Conservation (phyloP, 2,888 invertebrate species). For the Onchidella celtica region DNA sequence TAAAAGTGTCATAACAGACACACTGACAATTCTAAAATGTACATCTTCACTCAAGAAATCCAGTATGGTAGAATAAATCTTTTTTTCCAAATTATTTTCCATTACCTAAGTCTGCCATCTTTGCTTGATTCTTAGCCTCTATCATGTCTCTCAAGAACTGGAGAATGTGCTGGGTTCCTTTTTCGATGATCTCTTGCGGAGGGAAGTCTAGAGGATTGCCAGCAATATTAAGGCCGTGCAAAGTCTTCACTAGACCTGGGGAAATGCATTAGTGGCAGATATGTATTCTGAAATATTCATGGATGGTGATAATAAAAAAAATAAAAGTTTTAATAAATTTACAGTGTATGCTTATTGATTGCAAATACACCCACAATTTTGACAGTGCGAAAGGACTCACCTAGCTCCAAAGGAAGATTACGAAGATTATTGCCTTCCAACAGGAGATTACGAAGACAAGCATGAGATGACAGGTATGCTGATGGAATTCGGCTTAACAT, state of each 20-base stretch:
- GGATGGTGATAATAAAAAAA: background rate
- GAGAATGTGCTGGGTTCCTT: constrained; percentile 74
- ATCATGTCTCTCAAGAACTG: constrained; percentile 74
- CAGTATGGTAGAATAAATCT: no score
- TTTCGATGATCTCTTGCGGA: constrained; percentile 73
- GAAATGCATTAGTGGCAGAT: background rate
- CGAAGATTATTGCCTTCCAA: constrained; percentile 77
- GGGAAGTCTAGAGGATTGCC: constrained; percentile 79
- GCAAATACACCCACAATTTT: no score
- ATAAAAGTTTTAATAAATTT: background rate
- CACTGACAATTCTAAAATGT: no score
- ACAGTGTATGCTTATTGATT: background rate
- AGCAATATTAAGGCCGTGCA: constrained; percentile 77
- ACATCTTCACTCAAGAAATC: no score
- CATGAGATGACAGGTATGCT: constrained; percentile 73
- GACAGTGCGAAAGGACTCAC: constrained; percentile 56
- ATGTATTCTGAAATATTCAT: background rate
- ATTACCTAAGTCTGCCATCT: constrained; percentile 50
- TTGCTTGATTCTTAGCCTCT: constrained; percentile 64
- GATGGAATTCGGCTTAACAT: constrained; percentile 72
- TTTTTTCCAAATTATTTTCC: no score
- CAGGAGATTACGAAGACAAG: constrained; percentile 73
- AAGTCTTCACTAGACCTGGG: constrained; percentile 74
- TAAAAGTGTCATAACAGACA: no score
- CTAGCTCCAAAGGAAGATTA: constrained; percentile 77